Conservation (phyloP, 1,140 invertebrate species). For the Vanessa atalanta region DNA sequence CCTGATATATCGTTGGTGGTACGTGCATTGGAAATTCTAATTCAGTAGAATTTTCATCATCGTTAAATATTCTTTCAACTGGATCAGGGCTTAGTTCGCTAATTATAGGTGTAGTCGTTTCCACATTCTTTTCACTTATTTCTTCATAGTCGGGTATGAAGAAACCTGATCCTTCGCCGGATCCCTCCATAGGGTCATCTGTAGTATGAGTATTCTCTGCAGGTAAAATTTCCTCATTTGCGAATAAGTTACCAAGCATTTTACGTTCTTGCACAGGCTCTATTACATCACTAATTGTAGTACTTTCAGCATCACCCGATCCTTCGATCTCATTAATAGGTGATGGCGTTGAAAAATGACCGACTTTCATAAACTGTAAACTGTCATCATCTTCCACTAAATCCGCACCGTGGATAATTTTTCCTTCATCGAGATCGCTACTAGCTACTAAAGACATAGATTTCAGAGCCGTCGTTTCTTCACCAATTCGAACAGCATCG, state of each 20-base stretch:
- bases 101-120: slow-evolving; percentile 53
- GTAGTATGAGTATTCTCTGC: slow-evolving; percentile 57
- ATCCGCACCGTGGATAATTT: slow-evolving; percentile 60
- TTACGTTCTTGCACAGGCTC: slow-evolving; percentile 48
- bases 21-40: slow-evolving; percentile 59
- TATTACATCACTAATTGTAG: slow-evolving; percentile 58
- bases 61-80: slow-evolving; percentile 54
- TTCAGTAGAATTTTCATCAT: slow-evolving; percentile 45
- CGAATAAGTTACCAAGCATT: slow-evolving; percentile 48
- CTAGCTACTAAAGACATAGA: slow-evolving; percentile 65
- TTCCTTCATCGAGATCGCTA: slow-evolving; percentile 71
- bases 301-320: slow-evolving; percentile 66
- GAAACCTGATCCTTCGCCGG: slow-evolving; percentile 71
- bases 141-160: slow-evolving; percentile 52
- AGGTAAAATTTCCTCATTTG: slow-evolving; percentile 56
- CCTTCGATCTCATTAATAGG: slow-evolving; percentile 62
- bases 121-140: slow-evolving; percentile 53
- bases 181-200: slow-evolving; percentile 66
- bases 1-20: slow-evolving; percentile 55
- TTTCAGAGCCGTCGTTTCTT: slow-evolving; percentile 68
- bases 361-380: slow-evolving; percentile 66
- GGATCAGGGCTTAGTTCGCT: slow-evolving; percentile 57
- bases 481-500: slow-evolving; percentile 65
- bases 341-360: slow-evolving; percentile 48
- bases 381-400: slow-evolving; percentile 71